Evolutionary conservation across 2,888 invertebrate species (phyloP).

Genomic region (Archaeoteleia sp.): DNA sequence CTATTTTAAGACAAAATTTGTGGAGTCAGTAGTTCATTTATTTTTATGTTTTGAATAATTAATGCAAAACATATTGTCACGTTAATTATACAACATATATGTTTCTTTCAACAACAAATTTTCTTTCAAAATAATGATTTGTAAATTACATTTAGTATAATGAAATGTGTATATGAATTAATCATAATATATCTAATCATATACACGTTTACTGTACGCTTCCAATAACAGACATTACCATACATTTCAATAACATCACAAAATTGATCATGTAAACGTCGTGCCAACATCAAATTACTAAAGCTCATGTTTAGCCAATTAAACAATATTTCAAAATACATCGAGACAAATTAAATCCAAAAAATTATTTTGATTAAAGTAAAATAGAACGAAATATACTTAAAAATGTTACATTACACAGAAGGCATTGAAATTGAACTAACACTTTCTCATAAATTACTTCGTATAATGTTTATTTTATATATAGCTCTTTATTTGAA

Average conservation of each 20-base stretch:
- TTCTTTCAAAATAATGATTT: slow-evolving; percentile 19
- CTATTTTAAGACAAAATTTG: too few relatives aligned
- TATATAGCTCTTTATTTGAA: too few relatives aligned
- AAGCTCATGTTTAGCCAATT: slow-evolving; percentile 22
- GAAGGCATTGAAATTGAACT: too few relatives aligned
- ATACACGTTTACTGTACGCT: slow-evolving; percentile 31
- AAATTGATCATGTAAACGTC: slow-evolving; percentile 35
- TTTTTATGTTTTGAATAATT: too few relatives aligned
- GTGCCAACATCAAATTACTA: slow-evolving; percentile 36
- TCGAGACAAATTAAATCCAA: slow-evolving; percentile 1
- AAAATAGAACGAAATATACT: too few relatives aligned
- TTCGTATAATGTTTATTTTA: too few relatives aligned
- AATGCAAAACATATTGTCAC: too few relatives aligned
- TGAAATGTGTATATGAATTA: slow-evolving; percentile 28
- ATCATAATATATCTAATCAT: slow-evolving; percentile 45
- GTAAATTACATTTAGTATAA: slow-evolving; percentile 19
- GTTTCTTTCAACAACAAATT: slow-evolving; percentile 5
- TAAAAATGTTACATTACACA: too few relatives aligned
- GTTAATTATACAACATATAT: too few relatives aligned
- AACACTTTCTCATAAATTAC: too few relatives aligned
- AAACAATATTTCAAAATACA: slow-evolving; percentile 34
- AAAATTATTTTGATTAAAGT: slow-evolving; percentile 22
- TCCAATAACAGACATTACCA: slow-evolving; percentile 28
- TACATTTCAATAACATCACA: slow-evolving; percentile 41
- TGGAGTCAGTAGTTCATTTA: too few relatives aligned